Percentiles rank a stretch among this genome's conserved stretches.
phyloP scores from a whole-genome alignment of 2,113 vertebrate genomes.

The Menidia beryllina region DNA sequence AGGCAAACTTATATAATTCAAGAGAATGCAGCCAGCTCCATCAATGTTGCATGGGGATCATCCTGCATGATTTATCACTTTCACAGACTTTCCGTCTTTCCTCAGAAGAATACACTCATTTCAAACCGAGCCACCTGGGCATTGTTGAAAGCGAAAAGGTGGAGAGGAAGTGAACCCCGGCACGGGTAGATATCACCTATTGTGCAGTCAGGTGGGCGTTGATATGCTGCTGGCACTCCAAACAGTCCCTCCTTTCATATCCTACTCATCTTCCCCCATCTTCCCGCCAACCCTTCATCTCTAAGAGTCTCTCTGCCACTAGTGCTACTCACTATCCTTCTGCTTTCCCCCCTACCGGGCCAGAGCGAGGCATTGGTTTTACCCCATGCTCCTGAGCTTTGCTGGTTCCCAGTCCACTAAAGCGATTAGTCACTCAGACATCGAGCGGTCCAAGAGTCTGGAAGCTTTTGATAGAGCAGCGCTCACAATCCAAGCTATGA shows the following conservation, averaged over 20 bases:
- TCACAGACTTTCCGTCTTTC: slow-evolving; percentile 40
- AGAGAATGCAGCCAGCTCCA: slow-evolving; percentile 61
- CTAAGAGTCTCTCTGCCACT: slow-evolving; percentile 56
- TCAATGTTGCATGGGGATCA: slow-evolving; percentile 69
- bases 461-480: slow-evolving; percentile 69
- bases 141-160: slow-evolving; percentile 17
- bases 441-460: slow-evolving; percentile 67
- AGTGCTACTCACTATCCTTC: slow-evolving; percentile 34
- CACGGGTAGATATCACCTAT: slow-evolving; percentile 56
- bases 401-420: slow-evolving; percentile 55
- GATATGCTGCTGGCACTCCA: slow-evolving; percentile 59
- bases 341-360: slow-evolving; percentile 20
- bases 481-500: slow-evolving; percentile 59
- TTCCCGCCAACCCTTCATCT: slow-evolving; percentile 58
- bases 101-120: slow-evolving; percentile 30
- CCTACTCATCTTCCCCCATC: slow-evolving; percentile 53
- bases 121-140: slow-evolving; percentile 35
- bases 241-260: slow-evolving; percentile 67
- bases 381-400: slow-evolving; percentile 48
- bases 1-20: slow-evolving; percentile 75
- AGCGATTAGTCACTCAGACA: slow-evolving; percentile 70
- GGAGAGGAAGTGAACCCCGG: slow-evolving; percentile 44
- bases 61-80: slow-evolving; percentile 68
- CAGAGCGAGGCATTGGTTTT: slow-evolving; percentile 43
- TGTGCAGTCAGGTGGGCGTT: slow-evolving; percentile 67